phyloP scores from a whole-genome alignment of 2,888 invertebrate genomes.

The Lordiphosa andalusiaca region DNA sequence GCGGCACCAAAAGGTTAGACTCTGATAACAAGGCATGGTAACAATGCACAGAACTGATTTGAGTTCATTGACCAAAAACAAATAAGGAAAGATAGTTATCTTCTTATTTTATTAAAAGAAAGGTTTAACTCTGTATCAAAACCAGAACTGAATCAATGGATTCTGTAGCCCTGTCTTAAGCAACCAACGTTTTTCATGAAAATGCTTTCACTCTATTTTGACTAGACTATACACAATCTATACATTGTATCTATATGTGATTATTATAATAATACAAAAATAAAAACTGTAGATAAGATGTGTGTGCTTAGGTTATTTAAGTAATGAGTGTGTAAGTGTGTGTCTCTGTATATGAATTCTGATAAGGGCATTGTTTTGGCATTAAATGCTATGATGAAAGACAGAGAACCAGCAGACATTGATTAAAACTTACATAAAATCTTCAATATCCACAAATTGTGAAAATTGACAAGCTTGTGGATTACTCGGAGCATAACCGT shows the following conservation, averaged over 20 bases:
- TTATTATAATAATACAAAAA: constrained; percentile 50
- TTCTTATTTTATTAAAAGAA: no score
- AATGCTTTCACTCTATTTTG: constrained; percentile 8
- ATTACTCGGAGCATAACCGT: constrained; percentile 82
- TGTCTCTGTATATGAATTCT: constrained; percentile 14
- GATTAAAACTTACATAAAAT: constrained; percentile 86
- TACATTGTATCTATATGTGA: constrained; percentile 32
- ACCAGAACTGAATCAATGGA: no score
- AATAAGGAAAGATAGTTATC: no score
- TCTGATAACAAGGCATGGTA: no score
- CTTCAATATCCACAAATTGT: constrained; percentile 86
- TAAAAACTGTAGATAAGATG: constrained; percentile 51
- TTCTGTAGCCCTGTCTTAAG: no score
- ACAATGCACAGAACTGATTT: no score
- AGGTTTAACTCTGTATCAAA: no score
- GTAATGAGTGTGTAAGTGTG: neutral
- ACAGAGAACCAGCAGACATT: neutral
- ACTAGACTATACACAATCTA: constrained; percentile 7
- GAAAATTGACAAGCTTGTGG: constrained; percentile 85
- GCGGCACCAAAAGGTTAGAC: no score
- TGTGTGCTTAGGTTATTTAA: constrained; percentile 16
- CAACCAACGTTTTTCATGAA: no score
- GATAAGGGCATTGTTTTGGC: constrained; percentile 10
- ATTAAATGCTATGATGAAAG: constrained; percentile 6
- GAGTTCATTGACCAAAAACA: no score